A percentile compares a stretch with the other conserved stretches of the same genome.
Evolutionary conservation across 64 coral and sea anemone species (phyloP).

Genomic region (Orbicella faveolata): DNA sequence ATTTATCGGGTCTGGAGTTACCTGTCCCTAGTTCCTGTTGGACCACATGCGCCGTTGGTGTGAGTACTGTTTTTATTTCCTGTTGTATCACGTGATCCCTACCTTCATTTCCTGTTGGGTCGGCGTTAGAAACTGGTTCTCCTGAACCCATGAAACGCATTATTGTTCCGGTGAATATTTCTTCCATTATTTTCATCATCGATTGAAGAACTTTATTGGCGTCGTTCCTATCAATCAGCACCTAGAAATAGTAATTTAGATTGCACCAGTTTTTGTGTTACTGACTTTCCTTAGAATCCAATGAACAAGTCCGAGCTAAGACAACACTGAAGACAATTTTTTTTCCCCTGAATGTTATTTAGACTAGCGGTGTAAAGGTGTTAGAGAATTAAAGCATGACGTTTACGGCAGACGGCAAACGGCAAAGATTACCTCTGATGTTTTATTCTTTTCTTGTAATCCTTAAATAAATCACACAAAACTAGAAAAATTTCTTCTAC

Average conservation of each 20-base stretch:
- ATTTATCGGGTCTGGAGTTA: not conserved
- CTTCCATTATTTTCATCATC: conserved; percentile 44
- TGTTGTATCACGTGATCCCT: not conserved
- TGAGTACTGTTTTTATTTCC: not conserved
- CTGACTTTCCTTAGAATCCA: no score
- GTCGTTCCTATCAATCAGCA: conserved; percentile 30
- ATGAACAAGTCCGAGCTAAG: no score
- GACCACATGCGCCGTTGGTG: not conserved
- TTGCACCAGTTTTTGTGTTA: no score
- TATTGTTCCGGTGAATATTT: conserved; percentile 30
- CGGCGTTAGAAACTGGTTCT: not conserved
- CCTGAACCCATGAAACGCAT: conserved; percentile 12
- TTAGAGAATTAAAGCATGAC: no score
- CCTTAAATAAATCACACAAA: no score
- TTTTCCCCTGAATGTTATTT: no score
- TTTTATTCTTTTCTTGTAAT: no score
- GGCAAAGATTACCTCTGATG: no score
- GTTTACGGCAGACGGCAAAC: no score
- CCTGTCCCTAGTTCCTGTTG: not conserved
- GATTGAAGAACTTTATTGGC: conserved; percentile 22
- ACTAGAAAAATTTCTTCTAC: no score
- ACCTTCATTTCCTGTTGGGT: not conserved
- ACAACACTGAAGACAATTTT: no score
- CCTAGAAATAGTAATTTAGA: not conserved
- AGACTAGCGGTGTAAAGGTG: no score